phyloP scores from a whole-genome alignment of 2,113 vertebrate genomes.

The Strix aluco region DNA sequence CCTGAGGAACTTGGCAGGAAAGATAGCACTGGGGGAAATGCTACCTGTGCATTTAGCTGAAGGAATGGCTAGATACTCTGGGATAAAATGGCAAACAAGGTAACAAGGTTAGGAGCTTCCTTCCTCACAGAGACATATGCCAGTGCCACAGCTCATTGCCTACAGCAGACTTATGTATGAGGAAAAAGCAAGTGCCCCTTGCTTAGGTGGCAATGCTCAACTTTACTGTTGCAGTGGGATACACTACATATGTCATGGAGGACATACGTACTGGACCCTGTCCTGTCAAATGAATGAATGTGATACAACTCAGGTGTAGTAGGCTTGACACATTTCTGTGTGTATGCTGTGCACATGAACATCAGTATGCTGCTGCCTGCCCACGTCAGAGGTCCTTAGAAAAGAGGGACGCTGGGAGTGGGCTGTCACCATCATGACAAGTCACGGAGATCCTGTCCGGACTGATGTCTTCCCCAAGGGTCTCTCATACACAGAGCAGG shows the following conservation, averaged over 20 bases:
- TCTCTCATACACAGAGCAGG: background rate
- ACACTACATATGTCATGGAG: background rate
- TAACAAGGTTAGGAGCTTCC: background rate
- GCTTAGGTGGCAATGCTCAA: background rate
- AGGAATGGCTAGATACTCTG: background rate
- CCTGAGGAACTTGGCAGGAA: background rate
- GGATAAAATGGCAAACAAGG: background rate
- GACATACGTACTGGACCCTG: background rate
- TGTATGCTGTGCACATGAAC: background rate
- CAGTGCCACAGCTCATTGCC: background rate
- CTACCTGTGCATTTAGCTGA: accelerated
- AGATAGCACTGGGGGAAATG: background rate
- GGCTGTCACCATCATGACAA: background rate
- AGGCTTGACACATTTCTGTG: background rate
- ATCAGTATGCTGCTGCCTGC: background rate
- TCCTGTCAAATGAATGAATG: background rate
- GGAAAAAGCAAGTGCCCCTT: background rate
- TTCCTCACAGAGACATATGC: background rate
- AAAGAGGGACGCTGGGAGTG: background rate
- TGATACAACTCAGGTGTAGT: background rate
- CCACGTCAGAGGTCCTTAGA: background rate
- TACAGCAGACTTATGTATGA: background rate
- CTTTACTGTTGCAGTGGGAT: background rate
- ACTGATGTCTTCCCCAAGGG: background rate
- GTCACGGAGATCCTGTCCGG: background rate